Conservation (phyloP, 1,140 invertebrate genomes). For the Schlechtendalia chinensis region DNA sequence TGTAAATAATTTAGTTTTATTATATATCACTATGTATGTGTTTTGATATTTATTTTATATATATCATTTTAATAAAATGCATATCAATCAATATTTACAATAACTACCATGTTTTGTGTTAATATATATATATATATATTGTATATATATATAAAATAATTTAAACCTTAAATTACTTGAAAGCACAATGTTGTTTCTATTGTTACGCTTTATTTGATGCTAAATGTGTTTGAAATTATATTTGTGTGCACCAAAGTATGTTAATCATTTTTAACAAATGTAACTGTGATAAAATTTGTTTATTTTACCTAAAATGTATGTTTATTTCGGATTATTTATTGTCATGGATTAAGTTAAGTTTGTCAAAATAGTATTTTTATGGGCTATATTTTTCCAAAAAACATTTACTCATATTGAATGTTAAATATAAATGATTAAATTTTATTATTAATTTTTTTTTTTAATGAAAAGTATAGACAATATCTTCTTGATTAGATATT, state of each 20-base stretch:
- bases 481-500: neutral
- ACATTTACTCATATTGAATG: neutral
- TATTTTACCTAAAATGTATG: slow-evolving; percentile 23
- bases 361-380: neutral
- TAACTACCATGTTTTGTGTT: too few species aligned
- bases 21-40: too few species aligned
- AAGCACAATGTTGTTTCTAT: neutral
- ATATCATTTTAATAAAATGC: too few species aligned
- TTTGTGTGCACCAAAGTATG: slow-evolving; percentile 30
- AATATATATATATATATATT: too few species aligned
- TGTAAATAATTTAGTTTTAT: neutral
- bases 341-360: neutral
- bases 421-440: neutral
- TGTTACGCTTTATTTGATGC: neutral
- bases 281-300: slow-evolving; percentile 36
- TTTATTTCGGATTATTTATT: neutral
- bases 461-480: neutral
- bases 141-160: too few species aligned
- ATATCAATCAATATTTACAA: too few species aligned
- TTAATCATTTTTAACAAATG: slow-evolving; percentile 26
- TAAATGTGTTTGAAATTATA: slow-evolving; percentile 8
- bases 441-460: too few species aligned
- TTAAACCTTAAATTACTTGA: too few species aligned
- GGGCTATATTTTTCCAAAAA: neutral
- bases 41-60: too few species aligned